A percentile compares a stretch with the other conserved stretches of the same genome.
Evolutionary conservation across 2,113 vertebrate genomes (phyloP).

Genomic region (Percopsis transmontana): DNA sequence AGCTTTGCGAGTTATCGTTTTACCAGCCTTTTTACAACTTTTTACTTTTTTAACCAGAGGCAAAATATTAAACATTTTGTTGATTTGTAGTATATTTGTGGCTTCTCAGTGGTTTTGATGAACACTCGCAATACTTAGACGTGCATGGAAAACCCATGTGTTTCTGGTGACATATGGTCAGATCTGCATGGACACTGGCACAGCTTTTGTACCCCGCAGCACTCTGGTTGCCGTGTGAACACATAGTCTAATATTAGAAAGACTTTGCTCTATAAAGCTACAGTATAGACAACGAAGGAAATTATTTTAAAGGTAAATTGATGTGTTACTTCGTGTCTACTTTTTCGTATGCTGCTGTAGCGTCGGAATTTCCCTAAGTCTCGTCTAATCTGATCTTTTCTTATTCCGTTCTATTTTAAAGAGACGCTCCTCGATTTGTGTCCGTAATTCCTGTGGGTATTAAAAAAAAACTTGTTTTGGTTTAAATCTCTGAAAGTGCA

Average conservation of each 20-base stretch:
- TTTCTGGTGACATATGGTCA: slow-evolving; percentile 4
- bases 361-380: too few species aligned
- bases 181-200: slow-evolving; percentile 20
- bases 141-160: background rate
- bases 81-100: background rate
- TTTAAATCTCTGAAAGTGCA: too few species aligned
- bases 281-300: background rate
- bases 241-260: background rate
- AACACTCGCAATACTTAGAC: background rate
- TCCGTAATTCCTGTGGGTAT: too few species aligned
- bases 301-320: too few species aligned
- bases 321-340: too few species aligned
- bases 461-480: too few species aligned
- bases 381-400: too few species aligned
- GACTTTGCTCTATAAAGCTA: background rate
- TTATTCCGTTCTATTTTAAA: too few species aligned
- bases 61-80: background rate
- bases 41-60: background rate
- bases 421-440: too few species aligned
- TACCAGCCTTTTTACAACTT: background rate
- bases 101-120: background rate
- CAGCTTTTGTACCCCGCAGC: background rate
- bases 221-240: background rate
- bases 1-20: background rate
- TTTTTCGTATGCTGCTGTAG: background rate